Base-by-base conservation (phyloP, 1,140 invertebrate species). In the Tenebrio molitor region DNA sequence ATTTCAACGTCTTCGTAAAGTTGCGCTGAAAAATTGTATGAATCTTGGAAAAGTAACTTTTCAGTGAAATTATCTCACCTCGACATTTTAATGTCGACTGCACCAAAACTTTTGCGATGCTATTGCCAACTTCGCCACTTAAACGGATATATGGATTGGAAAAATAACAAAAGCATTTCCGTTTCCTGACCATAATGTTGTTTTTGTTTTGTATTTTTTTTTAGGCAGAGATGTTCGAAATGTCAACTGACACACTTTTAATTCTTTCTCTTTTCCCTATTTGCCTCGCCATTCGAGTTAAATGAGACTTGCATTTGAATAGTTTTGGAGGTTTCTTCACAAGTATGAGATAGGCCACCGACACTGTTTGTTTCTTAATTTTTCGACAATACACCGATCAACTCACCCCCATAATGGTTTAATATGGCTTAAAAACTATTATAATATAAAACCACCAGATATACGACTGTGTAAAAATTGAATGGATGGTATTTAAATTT, bases 121-220 rank as follows among this genome's bases (percentile, higher is more conserved):
- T 5, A 58, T 12, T 12, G 15, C 10, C 50, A 58, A 58, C 50
- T 58, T 58, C 19, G 23, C 50, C 14, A 25, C 50, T 58, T 58
- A 25, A 58, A 14, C 10, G 23, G 23, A 50, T 50, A 58, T 58
- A 58, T 58, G 21, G 50, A 25, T n/a, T 58, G 50, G 50, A 50
- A 58, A 58, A 58, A 58, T 58, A 58, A 58, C 50, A 50, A 50
- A 29, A 58, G 2, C n/a, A 58, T 58, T 58, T 58, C 50, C 23
- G 23, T 29, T 58, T 58, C 23, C 50, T 58, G 21, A 14, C 50
- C 6, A 12, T 5, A 29, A 58, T 33, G 29, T n/a, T n/a, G 23
- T 5, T 23, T 58, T 25, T 58, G 7, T 2, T 29, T 58, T 12
- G 4, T 12, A 39, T n/a, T 12, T 58, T 25, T 12, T 58, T 29